Conservation (phyloP, 92 coral and sea anemone genomes). For the Porites rus region DNA sequence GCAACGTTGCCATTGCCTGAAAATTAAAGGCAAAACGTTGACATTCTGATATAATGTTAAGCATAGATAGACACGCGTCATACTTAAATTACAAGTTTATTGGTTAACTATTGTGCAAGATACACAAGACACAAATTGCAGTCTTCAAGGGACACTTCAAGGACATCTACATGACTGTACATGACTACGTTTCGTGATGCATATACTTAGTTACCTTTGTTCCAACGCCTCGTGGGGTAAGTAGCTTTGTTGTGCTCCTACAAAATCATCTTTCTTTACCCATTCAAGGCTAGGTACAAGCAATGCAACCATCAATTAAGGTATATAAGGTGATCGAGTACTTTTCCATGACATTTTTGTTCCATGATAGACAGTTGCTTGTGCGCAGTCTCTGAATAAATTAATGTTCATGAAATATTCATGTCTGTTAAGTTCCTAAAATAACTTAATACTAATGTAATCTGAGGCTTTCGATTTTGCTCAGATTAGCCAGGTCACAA, state of each 20-base stretch:
- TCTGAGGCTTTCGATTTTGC: no score
- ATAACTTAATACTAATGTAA: no score
- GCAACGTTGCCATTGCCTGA: not conserved
- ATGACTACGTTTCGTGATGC: not conserved
- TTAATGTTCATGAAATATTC: no score
- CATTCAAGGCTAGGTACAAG: not conserved
- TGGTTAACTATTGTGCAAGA: slow-evolving; percentile 10
- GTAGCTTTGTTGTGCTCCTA: not conserved
- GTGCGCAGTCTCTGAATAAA: no score
- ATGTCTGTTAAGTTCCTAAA: no score
- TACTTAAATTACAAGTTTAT: slow-evolving; percentile 1
- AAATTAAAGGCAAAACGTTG: not conserved
- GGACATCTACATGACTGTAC: slow-evolving; percentile 6
- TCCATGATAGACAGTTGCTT: no score
- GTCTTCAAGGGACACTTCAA: slow-evolving; percentile 11
- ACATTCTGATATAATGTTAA: not conserved
- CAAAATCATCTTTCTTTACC: not conserved
- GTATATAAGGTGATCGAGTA: no score
- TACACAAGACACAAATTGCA: slow-evolving; percentile 8
- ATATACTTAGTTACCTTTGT: slow-evolving; percentile 7
- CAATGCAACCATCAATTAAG: no score
- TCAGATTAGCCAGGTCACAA: no score
- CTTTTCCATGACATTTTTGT: no score
- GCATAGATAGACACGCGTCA: not conserved
- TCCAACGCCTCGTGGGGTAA: not conserved